These are phyloP conservation scores for Agapornis roseicollis DNA, from an alignment of 2,113 vertebrate genomes.

Conservation along the genomic window DNA sequence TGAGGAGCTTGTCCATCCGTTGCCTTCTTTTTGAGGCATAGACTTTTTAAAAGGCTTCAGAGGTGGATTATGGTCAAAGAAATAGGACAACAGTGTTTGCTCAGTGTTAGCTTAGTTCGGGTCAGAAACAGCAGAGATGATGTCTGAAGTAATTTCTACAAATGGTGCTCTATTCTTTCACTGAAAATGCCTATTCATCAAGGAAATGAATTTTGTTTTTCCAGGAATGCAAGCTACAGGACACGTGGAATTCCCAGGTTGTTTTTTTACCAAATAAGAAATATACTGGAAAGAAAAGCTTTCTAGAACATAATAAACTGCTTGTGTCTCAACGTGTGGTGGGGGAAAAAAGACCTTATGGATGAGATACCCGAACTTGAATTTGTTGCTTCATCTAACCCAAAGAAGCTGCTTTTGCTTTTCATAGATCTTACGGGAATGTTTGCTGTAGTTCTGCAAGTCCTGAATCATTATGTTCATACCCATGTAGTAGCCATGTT, in stretches of 20 bases:
- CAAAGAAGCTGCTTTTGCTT: neutral
- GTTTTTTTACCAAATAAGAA: neutral
- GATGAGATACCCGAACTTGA: neutral
- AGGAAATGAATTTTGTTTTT: neutral
- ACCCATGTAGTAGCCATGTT: neutral
- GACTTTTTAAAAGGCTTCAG: neutral
- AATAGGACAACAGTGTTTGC: neutral
- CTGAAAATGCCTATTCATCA: neutral
- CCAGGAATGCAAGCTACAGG: neutral
- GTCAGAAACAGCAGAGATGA: neutral
- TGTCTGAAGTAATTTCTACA: neutral
- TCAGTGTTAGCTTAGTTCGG: neutral
- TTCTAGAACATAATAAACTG: neutral
- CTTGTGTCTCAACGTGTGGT: neutral
- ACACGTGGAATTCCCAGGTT: neutral
- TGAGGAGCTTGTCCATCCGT: neutral
- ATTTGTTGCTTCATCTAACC: neutral
- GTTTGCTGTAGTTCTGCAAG: neutral
- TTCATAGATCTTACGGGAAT: neutral
- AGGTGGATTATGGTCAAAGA: neutral
- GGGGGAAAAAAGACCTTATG: neutral
- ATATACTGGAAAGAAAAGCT: neutral
- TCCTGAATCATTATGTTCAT: neutral
- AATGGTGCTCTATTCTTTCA: neutral
- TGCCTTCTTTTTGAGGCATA: neutral